These are phyloP conservation scores for Hippocampus guttulatus DNA, from an alignment of 2,113 vertebrate species.

Conservation along the genomic window DNA sequence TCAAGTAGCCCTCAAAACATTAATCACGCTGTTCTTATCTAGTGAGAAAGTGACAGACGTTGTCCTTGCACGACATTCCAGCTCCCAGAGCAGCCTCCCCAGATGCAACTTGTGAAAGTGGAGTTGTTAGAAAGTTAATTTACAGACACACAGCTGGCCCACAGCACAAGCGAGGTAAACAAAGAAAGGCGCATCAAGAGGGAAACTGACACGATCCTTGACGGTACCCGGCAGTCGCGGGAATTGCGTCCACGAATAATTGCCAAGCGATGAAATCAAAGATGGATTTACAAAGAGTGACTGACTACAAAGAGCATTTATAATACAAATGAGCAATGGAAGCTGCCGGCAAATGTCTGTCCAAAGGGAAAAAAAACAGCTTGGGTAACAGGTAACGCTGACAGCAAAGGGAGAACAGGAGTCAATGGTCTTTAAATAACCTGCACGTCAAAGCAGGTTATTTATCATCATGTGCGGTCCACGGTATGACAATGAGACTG, in stretches of 20 bases:
- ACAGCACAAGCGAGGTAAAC: neutral
- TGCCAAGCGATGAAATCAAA: slow-evolving; percentile 14
- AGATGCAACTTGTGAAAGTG: slow-evolving; percentile 53
- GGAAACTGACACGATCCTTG: slow-evolving; percentile 5
- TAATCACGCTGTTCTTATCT: neutral
- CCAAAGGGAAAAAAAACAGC: slow-evolving; percentile 2
- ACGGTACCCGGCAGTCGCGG: slow-evolving; percentile 8
- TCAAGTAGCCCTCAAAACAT: neutral
- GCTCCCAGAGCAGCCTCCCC: slow-evolving; percentile 38
- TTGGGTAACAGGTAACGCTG: slow-evolving; percentile 18
- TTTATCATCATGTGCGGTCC: slow-evolving; percentile 49
- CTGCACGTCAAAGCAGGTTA: slow-evolving; percentile 36
- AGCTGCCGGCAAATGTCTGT: slow-evolving; percentile 21
- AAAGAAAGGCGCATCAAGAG: slow-evolving; percentile 22
- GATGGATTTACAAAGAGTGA: slow-evolving; percentile 9
- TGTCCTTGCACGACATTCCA: slow-evolving; percentile 45
- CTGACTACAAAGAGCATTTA: slow-evolving; percentile 14
- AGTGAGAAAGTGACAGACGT: neutral
- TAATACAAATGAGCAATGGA: slow-evolving; percentile 16
- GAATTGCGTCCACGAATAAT: slow-evolving; percentile 11
- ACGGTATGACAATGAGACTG: slow-evolving; percentile 47
- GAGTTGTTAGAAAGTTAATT: slow-evolving; percentile 59
- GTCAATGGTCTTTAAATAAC: slow-evolving; percentile 36
- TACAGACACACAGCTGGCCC: slow-evolving; percentile 40
- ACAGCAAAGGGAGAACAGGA: slow-evolving; percentile 22